Evolutionary conservation across 1,140 invertebrate genomes (phyloP), one percentile per base, ranked within the genome.

Genomic region (Microplitis mediator): DNA sequence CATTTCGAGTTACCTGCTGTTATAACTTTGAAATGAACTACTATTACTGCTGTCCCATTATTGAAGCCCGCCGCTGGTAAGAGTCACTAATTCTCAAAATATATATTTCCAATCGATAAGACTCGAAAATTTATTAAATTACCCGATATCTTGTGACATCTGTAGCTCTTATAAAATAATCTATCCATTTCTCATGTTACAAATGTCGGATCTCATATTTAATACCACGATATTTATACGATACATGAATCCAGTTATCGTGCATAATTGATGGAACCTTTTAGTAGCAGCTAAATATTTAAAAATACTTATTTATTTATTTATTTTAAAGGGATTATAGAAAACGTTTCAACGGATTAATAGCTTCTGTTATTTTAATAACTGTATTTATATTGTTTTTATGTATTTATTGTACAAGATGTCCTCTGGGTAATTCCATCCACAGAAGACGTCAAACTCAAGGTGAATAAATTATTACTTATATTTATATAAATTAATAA

Each of bases 11-110:
- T 45, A 16, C 34, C 0, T 72, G 71, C 16, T 72, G 71, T n/a
- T 72, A 56, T 35, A 66, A 66, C 56, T 32, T 34, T 60, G 71
- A 72, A 50, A 52, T 66, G 51, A 51, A 72, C 39, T 72, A 72
- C 58, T 52, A 66, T 14, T 67, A 73, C 68, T 73, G 71, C 32
- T 73, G 71, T 5, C 56, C 58, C 3, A 4, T 34, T 8, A 34
- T n/a, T 2, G 71, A 73, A 68, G 11, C 8, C n/a, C 14, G 60
- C 0, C 54, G 56, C 11, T 23, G 16, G 71, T 73, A 56, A 72
- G 70, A 65, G 8, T 8, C 4, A 39, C 34, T 34, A 39, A 32
- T 62, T 56, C 14, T 13, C 3, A n/a, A n/a, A 23, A 23, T 23
- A 23, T 23, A 23, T 23, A 23, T 23, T 23, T 23, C 23, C n/a